phyloP scores from a whole-genome alignment of 2,888 invertebrate genomes.

The Bombylius discolor region DNA sequence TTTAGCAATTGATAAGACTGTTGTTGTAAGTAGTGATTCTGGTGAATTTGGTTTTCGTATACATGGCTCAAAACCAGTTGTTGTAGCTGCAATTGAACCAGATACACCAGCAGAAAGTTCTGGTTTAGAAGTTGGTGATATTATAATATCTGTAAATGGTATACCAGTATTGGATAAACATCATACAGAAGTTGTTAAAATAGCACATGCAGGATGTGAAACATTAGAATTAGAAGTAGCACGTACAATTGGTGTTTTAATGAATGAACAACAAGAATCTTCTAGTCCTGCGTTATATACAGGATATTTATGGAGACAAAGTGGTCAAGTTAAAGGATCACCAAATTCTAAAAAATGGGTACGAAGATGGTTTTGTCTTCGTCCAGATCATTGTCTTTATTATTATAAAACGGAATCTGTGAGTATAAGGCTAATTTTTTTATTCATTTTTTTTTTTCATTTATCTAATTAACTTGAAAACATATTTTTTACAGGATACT shows the following conservation, averaged over 20 bases:
- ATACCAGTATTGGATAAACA: conserved; percentile 82
- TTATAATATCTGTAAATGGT: conserved; percentile 82
- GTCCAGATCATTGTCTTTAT: conserved; percentile 85
- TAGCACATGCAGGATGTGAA: conserved; percentile 80
- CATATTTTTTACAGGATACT: conserved; percentile 47
- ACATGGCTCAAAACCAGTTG: conserved; percentile 90
- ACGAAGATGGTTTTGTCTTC: conserved; percentile 78
- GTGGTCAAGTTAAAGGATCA: conserved; percentile 43
- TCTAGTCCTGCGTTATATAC: conserved; percentile 52
- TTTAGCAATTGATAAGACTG: conserved; percentile 76
- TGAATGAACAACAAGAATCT: conserved; percentile 49
- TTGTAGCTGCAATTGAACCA: conserved; percentile 87
- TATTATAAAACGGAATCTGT: conserved; percentile 88
- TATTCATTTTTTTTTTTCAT: background rate
- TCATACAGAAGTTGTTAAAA: conserved; percentile 85
- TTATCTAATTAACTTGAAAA: too few relatives aligned
- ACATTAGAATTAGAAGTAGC: conserved; percentile 79
- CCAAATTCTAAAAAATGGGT: conserved; percentile 59
- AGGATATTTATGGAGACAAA: conserved; percentile 66
- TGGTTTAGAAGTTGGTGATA: conserved; percentile 87
- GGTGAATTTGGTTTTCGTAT: conserved; percentile 93
- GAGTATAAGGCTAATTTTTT: conserved; percentile 27
- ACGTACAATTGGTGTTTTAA: conserved; percentile 68
- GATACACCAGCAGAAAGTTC: conserved; percentile 88
- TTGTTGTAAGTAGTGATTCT: conserved; percentile 66